Percentiles rank a stretch among this genome's conserved stretches.
phyloP scores from a whole-genome alignment of 2,113 vertebrate genomes.

The Scophthalmus maximus region DNA sequence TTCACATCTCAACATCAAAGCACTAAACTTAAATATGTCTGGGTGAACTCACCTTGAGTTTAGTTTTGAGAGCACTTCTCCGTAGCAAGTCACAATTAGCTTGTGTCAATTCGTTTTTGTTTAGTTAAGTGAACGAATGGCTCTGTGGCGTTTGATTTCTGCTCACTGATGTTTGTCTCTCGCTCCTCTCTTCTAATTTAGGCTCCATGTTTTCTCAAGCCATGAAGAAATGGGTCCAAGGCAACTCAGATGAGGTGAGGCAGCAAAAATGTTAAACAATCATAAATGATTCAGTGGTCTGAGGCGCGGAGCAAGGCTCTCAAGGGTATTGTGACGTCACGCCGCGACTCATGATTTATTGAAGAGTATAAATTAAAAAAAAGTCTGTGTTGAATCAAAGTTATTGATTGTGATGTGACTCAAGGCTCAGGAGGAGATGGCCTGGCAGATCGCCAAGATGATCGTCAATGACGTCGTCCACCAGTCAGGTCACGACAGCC shows the following conservation, averaged over 20 bases:
- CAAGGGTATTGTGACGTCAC: not conserved
- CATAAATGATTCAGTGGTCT: constrained; percentile 16
- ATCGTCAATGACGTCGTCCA: constrained; percentile 98
- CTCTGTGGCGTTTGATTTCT: not conserved
- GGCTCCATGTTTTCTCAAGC: constrained; percentile 81
- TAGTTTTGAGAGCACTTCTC: not conserved
- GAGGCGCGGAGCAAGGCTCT: not conserved
- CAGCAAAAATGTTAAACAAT: not conserved
- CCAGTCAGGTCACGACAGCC: constrained; percentile 89
- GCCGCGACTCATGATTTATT: constrained; percentile 10
- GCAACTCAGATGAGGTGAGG: constrained; percentile 77
- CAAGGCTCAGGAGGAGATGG: constrained; percentile 98
- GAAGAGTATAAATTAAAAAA: not conserved
- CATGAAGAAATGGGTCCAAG: constrained; percentile 82
- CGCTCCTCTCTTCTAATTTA: constrained; percentile 23
- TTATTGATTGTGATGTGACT: constrained; percentile 18
- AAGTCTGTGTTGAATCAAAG: not conserved
- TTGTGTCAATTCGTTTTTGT: no score
- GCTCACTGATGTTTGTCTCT: constrained; percentile 4
- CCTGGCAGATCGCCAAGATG: constrained; percentile 99
- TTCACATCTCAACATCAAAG: not conserved
- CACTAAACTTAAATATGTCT: not conserved
- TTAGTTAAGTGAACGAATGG: no score
- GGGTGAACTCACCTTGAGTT: not conserved
- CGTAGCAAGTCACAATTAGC: not conserved